Percentiles rank a stretch among this genome's conserved stretches.
These are phyloP conservation scores for Drosophila insularis DNA, from an alignment of 1,140 invertebrate species.

Conservation along the genomic window DNA sequence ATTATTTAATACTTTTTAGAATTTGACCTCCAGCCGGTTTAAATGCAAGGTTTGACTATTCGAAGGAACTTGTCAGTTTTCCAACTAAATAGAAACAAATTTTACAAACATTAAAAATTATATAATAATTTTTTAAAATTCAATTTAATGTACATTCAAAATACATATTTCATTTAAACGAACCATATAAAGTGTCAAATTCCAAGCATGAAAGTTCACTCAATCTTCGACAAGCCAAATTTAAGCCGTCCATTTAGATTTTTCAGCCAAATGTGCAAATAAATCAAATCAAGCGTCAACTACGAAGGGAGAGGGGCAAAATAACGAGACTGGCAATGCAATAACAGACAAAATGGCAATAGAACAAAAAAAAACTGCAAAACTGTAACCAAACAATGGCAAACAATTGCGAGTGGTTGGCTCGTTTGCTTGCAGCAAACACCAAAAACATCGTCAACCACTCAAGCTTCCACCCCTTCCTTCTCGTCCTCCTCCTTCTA, in stretches of 20 bases:
- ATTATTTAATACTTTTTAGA: too few relatives aligned
- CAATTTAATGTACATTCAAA: neutral
- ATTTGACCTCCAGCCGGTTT: too few relatives aligned
- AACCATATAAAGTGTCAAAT: neutral
- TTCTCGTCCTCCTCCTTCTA: neutral
- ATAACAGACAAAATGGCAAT: neutral
- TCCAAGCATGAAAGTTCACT: neutral
- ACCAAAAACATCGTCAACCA: constrained; percentile 1
- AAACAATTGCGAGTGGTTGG: constrained; percentile 29
- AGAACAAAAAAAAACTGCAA: neutral
- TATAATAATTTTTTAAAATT: too few relatives aligned
- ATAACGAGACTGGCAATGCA: neutral
- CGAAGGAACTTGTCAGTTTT: too few relatives aligned
- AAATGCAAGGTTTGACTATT: too few relatives aligned
- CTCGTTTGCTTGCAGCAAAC: neutral
- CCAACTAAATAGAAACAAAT: too few relatives aligned
- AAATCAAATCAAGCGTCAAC: constrained; percentile 39
- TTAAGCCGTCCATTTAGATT: constrained; percentile 20
- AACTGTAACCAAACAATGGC: constrained; percentile 19
- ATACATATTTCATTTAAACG: neutral
- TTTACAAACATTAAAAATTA: too few relatives aligned
- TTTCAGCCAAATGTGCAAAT: neutral
- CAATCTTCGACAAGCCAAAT: neutral
- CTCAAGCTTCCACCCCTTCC: neutral
- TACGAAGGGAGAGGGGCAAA: neutral